Percentiles rank a stretch among this genome's conserved stretches.
Conservation (phyloP, 2,888 invertebrate genomes). For the Eremobia ochroleuca region DNA sequence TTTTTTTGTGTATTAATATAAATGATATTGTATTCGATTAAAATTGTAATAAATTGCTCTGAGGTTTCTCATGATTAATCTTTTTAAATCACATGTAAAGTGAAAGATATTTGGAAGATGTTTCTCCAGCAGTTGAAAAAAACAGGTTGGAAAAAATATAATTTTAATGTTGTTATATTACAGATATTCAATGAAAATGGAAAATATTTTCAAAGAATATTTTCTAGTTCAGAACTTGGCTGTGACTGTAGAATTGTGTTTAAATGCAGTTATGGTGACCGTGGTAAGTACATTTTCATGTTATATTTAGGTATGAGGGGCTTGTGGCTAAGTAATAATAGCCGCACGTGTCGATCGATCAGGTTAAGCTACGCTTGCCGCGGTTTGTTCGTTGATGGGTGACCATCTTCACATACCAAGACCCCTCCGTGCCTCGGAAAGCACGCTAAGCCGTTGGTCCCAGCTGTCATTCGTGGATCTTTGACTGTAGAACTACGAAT, state of each 20-base stretch:
- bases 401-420: no score
- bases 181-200: slow-evolving; percentile 80
- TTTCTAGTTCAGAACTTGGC: slow-evolving; percentile 85
- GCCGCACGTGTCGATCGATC: no score
- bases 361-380: no score
- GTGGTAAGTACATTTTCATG: slow-evolving; percentile 73
- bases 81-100: no score
- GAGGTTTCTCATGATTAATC: no score
- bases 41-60: not conserved
- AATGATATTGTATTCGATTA: not conserved
- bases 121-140: not conserved
- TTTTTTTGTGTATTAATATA: not conserved
- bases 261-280: slow-evolving; percentile 83
- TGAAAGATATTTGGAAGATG: not conserved
- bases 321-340: no score
- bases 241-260: slow-evolving; percentile 82
- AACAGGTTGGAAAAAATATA: not conserved
- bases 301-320: no score
- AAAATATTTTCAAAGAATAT: slow-evolving; percentile 80
- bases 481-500: no score
- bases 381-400: no score
- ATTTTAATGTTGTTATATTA: slow-evolving; percentile 5
- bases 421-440: no score
- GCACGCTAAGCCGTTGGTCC: no score
- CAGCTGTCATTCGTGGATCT: no score